Conservation (phyloP, 2,797 vertebrate genomes). For the Cheracebus regulus region DNA sequence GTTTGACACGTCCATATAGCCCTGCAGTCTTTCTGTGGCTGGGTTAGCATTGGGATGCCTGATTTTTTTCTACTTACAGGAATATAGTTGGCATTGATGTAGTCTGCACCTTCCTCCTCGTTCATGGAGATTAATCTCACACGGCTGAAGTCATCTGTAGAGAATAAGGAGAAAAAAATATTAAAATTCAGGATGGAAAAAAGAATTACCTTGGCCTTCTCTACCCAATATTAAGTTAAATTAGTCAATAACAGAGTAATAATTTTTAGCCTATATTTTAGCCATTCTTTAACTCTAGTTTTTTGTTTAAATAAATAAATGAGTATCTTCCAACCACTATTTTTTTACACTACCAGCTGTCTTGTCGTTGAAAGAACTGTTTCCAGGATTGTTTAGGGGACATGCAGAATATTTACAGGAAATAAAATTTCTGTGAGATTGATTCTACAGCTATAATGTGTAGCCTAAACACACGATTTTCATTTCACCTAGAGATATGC, state of each 20-base stretch:
- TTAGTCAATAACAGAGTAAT: background rate
- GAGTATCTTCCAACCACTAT: background rate
- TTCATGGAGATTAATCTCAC: conserved; percentile 94
- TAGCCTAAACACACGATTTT: background rate
- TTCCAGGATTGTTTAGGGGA: background rate
- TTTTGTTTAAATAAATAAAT: background rate
- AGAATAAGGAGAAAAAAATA: background rate
- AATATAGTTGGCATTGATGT: conserved; percentile 98
- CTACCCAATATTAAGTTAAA: background rate
- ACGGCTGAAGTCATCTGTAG: conserved; percentile 95
- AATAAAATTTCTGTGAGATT: background rate
- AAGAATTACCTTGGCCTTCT: background rate
- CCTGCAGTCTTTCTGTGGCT: background rate
- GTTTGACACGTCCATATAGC: accelerated
- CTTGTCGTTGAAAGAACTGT: background rate
- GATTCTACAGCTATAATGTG: background rate
- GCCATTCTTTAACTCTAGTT: background rate
- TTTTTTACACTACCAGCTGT: background rate
- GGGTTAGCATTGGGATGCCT: background rate
- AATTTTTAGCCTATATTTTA: background rate
- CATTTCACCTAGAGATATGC: background rate
- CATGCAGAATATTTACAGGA: background rate
- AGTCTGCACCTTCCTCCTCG: conserved; percentile 95
- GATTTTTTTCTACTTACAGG: conserved; percentile 88
- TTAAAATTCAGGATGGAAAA: background rate